phyloP scores from a whole-genome alignment of 1,140 invertebrate species.

The Hermetia illucens region DNA sequence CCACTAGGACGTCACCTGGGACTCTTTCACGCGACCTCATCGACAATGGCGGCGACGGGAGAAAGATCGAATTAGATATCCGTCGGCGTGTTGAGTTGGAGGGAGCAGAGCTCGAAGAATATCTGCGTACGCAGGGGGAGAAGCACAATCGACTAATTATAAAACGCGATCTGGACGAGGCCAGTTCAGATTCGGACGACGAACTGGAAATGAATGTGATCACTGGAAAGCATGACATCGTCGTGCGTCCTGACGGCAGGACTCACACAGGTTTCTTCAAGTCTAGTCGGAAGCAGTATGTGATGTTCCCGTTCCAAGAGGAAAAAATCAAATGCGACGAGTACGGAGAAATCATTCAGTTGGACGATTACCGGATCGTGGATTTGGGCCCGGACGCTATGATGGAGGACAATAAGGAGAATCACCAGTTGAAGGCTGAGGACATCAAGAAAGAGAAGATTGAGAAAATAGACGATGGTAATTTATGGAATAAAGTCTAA shows the following conservation, averaged over 20 bases:
- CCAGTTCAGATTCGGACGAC: slow-evolving; percentile 48
- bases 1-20: slow-evolving; percentile 55
- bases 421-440: slow-evolving; percentile 22
- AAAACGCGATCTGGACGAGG: slow-evolving; percentile 25
- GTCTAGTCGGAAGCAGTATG: slow-evolving; percentile 82
- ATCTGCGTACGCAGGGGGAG: slow-evolving; percentile 49
- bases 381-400: slow-evolving; percentile 35
- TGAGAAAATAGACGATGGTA: slow-evolving; percentile 29
- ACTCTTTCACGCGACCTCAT: slow-evolving; percentile 78
- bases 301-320: slow-evolving; percentile 92
- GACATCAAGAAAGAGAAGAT: slow-evolving; percentile 23
- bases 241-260: slow-evolving; percentile 67
- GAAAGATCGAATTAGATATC: slow-evolving; percentile 61
- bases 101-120: slow-evolving; percentile 84
- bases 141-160: slow-evolving; percentile 33
- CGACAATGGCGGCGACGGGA: slow-evolving; percentile 61
- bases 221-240: slow-evolving; percentile 74
- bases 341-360: slow-evolving; percentile 87
- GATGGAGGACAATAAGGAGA: slow-evolving; percentile 63
- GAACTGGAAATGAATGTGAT: slow-evolving; percentile 70
- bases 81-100: slow-evolving; percentile 67
- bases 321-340: slow-evolving; percentile 86
- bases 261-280: slow-evolving; percentile 70
- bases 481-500: slow-evolving; percentile 13
- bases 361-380: slow-evolving; percentile 76